Evolutionary conservation across 2,113 vertebrate genomes (phyloP).

Genomic region (Sinocyclocheilus grahami): DNA sequence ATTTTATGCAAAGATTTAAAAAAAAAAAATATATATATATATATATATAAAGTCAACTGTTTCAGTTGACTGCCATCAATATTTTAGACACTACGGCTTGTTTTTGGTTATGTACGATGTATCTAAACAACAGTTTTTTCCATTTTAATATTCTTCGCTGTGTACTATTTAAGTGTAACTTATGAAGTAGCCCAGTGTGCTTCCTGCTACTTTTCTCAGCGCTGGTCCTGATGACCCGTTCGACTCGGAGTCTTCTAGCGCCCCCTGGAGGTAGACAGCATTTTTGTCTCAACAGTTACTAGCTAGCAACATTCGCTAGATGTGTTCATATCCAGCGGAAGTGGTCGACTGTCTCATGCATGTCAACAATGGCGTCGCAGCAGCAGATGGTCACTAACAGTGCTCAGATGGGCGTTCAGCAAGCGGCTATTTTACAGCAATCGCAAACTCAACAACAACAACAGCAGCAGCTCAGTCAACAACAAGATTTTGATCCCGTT

Average conservation of each 20-base stretch:
- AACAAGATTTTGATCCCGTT: constrained; percentile 90
- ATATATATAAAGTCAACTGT: too few species aligned
- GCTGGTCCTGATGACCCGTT: background rate
- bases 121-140: too few species aligned
- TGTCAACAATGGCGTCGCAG: constrained; percentile 69
- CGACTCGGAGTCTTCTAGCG: background rate
- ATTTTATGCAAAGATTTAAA: too few species aligned
- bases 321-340: background rate
- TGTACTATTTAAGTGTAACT: too few species aligned
- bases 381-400: constrained; percentile 62
- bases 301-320: background rate
- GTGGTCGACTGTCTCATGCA: background rate
- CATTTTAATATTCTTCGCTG: too few species aligned
- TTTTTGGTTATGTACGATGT: too few species aligned
- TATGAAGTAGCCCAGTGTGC: too few species aligned
- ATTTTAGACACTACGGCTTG: too few species aligned
- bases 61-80: too few species aligned
- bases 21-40: too few species aligned
- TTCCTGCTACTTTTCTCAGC: background rate
- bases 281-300: background rate
- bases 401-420: constrained; percentile 64
- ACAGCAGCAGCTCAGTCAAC: constrained; percentile 74
- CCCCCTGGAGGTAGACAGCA: too few species aligned
- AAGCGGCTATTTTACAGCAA: constrained; percentile 47
- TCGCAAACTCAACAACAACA: constrained; percentile 55